These are phyloP conservation scores for Drosophila histrio DNA, from an alignment of 2,888 invertebrate species.

Conservation along the genomic window DNA sequence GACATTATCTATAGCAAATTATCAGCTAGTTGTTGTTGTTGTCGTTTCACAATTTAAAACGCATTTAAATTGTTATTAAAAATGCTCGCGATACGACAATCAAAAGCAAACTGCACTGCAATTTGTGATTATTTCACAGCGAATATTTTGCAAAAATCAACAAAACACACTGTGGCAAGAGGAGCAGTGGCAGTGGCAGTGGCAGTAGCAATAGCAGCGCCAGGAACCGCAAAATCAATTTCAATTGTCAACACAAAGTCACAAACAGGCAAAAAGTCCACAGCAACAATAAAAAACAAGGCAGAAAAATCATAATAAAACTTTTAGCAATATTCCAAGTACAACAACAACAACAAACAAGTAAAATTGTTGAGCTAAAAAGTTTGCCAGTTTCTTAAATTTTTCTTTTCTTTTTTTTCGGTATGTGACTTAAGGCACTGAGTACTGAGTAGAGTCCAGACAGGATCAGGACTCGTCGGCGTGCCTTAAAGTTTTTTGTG, in stretches of 20 bases:
- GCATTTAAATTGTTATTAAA: constrained; percentile 56
- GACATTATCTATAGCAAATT: constrained; percentile 6
- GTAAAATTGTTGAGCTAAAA: constrained; percentile 38
- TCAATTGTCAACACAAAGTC: constrained; percentile 80
- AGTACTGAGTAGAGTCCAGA: constrained; percentile 11
- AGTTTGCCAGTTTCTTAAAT: constrained; percentile 59
- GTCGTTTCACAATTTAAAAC: constrained; percentile 53
- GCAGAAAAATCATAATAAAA: constrained; percentile 71
- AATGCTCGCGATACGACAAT: constrained; percentile 36
- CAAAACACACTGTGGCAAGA: constrained; percentile 42
- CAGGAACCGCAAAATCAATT: constrained; percentile 76
- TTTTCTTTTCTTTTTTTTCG: not conserved
- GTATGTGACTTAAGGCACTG: constrained; percentile 56
- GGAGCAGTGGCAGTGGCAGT: constrained; percentile 37
- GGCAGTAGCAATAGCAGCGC: constrained; percentile 7
- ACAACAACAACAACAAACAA: constrained; percentile 36
- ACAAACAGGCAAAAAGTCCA: constrained; percentile 53
- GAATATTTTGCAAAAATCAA: constrained; percentile 40
- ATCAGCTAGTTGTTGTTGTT: not conserved
- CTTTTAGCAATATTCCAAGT: constrained; percentile 64
- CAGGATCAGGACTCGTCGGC: constrained; percentile 41
- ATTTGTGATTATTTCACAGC: constrained; percentile 48
- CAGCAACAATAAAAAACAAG: constrained; percentile 20
- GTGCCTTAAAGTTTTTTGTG: constrained; percentile 72
- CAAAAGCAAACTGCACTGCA: constrained; percentile 39